phyloP scores from a whole-genome alignment of 2,113 vertebrate species.

The Chelonoidis abingdonii region DNA sequence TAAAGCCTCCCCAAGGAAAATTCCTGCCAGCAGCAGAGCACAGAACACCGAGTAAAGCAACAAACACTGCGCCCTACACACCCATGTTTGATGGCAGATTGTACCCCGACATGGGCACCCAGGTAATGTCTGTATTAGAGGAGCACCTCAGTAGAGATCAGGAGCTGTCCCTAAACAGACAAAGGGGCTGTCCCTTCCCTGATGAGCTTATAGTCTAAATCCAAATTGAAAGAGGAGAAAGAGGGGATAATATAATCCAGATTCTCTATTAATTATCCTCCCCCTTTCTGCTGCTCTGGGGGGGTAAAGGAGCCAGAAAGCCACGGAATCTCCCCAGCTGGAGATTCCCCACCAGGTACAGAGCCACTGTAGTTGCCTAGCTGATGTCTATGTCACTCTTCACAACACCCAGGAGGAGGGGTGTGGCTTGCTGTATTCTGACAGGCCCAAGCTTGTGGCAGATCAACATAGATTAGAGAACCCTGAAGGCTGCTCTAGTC shows the following conservation, averaged over 20 bases:
- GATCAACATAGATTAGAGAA: not conserved
- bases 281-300: not conserved
- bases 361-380: not conserved
- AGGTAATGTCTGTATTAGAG: too few relatives aligned
- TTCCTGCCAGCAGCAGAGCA: not conserved
- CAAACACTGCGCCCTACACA: not conserved
- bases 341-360: not conserved
- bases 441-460: not conserved
- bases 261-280: not conserved
- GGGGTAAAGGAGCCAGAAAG: not conserved
- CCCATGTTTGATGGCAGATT: not conserved
- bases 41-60: not conserved
- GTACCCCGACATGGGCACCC: too few relatives aligned
- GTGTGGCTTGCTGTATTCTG: not conserved
- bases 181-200: not conserved
- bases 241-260: not conserved
- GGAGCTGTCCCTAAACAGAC: not conserved
- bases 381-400: not conserved
- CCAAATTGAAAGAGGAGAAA: not conserved
- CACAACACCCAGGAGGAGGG: not conserved
- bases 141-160: too few relatives aligned
- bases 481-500: not conserved
- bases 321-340: not conserved
- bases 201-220: not conserved
- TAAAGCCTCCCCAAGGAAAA: not conserved